phyloP scores from a whole-genome alignment of 2,113 vertebrate genomes.

The Hippoglossus stenolepis region DNA sequence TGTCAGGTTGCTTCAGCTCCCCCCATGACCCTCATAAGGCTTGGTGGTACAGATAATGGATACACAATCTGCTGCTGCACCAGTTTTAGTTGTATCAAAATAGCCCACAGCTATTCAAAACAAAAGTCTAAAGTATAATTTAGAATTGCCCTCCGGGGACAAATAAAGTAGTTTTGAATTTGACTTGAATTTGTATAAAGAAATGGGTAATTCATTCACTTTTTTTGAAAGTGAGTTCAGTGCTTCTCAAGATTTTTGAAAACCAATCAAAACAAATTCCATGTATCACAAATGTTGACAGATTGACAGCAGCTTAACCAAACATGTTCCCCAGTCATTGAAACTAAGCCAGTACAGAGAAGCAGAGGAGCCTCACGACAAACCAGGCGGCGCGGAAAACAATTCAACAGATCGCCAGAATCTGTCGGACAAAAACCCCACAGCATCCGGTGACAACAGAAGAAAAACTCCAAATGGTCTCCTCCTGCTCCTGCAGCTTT shows the following conservation, averaged over 20 bases:
- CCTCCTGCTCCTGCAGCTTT: constrained; percentile 51
- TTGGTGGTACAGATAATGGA: too few relatives aligned
- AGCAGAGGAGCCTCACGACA: constrained; percentile 3
- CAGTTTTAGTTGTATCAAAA: too few relatives aligned
- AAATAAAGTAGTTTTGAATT: too few relatives aligned
- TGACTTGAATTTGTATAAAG: too few relatives aligned
- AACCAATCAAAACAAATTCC: background rate
- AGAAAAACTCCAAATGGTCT: constrained; percentile 54
- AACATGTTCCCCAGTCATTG: background rate
- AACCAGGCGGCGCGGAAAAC: constrained; percentile 40
- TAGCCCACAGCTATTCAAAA: too few relatives aligned
- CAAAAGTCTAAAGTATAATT: background rate
- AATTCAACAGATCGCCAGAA: constrained; percentile 57
- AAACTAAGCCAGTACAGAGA: constrained; percentile 28
- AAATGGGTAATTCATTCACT: background rate
- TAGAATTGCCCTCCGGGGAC: too few relatives aligned
- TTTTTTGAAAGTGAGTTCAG: background rate
- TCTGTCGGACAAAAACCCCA: constrained; percentile 21
- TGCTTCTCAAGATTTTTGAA: background rate
- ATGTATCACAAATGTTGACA: background rate
- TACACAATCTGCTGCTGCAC: too few relatives aligned
- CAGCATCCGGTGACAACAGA: constrained; percentile 8
- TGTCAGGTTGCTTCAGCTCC: too few relatives aligned
- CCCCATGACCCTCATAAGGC: too few relatives aligned
- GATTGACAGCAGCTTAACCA: constrained; percentile 23